These are phyloP conservation scores for Riparia riparia DNA, from an alignment of 2,113 vertebrate genomes.

Conservation along the genomic window DNA sequence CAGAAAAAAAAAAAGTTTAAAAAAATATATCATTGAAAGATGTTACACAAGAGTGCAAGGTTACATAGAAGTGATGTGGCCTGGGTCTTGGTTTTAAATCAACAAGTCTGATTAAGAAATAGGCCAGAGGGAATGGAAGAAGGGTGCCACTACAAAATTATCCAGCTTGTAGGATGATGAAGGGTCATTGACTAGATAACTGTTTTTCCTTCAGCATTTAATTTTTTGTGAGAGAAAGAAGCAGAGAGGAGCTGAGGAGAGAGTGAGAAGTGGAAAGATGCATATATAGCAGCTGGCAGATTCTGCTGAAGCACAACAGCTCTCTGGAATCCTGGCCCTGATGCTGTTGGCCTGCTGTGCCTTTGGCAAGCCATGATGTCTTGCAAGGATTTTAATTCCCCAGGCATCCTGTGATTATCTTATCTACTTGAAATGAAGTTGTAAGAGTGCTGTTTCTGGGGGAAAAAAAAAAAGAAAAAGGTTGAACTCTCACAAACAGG, in stretches of 20 bases:
- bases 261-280: not conserved
- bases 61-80: not conserved
- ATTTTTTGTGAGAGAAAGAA: not conserved
- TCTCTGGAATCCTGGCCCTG: not conserved
- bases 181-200: not conserved
- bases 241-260: not conserved
- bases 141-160: not conserved
- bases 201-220: not conserved
- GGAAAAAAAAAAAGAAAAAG: not conserved
- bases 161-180: not conserved
- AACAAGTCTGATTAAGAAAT: not conserved
- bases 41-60: accelerated
- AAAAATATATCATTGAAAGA: not conserved
- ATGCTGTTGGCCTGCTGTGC: not conserved
- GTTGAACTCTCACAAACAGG: not conserved
- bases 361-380: conserved; percentile 14
- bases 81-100: not conserved
- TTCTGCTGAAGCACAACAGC: not conserved
- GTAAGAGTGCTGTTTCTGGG: not conserved
- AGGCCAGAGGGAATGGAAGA: not conserved
- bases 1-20: not conserved
- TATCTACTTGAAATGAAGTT: conserved; percentile 22
- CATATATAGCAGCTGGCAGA: not conserved
- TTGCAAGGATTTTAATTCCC: conserved; percentile 10
- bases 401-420: conserved; percentile 6